A percentile compares a stretch with the other conserved stretches of the same genome.
phyloP scores from a whole-genome alignment of 1,140 invertebrate genomes.

The Nymphalis io region DNA sequence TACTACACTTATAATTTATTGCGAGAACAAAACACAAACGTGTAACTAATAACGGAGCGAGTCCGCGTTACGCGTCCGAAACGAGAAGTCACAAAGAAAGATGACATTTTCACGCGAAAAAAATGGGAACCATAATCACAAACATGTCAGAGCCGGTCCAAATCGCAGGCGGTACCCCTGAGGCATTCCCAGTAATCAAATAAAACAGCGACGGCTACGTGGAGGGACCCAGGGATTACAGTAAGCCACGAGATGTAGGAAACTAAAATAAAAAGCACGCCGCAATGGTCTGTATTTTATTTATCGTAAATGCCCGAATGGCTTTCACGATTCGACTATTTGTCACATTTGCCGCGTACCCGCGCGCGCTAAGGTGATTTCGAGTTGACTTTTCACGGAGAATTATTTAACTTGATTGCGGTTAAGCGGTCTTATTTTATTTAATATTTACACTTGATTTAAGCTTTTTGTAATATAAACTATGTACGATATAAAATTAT shows the following conservation, averaged over 20 bases:
- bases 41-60: not conserved
- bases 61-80: not conserved
- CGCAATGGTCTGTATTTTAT: constrained; percentile 32
- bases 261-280: constrained; percentile 39
- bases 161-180: constrained; percentile 37
- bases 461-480: too few relatives aligned
- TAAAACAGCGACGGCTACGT: constrained; percentile 48
- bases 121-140: constrained; percentile 46
- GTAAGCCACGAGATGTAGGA: constrained; percentile 31
- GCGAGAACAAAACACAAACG: not conserved
- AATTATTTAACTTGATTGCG: constrained; percentile 20
- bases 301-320: constrained; percentile 32
- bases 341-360: constrained; percentile 26
- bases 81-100: constrained; percentile 30
- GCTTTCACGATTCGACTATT: constrained; percentile 30
- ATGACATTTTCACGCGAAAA: constrained; percentile 41
- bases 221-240: constrained; percentile 35
- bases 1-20: too few relatives aligned
- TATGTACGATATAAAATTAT: too few relatives aligned
- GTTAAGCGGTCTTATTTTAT: constrained; percentile 8
- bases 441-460: not conserved
- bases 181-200: constrained; percentile 50
- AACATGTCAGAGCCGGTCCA: constrained; percentile 44
- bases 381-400: constrained; percentile 8
- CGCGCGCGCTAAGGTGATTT: constrained; percentile 19